phyloP scores from a whole-genome alignment of 1,140 invertebrate genomes.

The Megalonaias nervosa region DNA sequence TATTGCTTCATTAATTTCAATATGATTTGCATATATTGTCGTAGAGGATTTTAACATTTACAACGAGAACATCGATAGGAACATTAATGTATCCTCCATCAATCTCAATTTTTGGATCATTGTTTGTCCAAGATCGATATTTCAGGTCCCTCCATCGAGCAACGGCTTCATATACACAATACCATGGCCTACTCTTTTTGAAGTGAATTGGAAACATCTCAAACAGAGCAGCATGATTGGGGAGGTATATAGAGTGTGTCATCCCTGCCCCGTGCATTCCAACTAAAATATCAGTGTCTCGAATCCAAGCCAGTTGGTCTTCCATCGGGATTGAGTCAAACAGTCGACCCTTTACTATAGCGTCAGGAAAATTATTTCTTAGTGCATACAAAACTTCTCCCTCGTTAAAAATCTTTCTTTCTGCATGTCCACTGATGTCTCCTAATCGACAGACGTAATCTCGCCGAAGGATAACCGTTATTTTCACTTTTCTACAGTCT shows the following conservation, averaged over 20 bases:
- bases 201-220: constrained; percentile 81
- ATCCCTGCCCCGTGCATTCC: constrained; percentile 97
- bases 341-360: constrained; percentile 41
- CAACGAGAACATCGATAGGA: too few species aligned
- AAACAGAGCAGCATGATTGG: constrained; percentile 94
- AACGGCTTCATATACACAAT: constrained; percentile 40
- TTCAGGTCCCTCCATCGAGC: constrained; percentile 49
- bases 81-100: too few species aligned
- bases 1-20: too few species aligned
- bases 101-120: constrained; percentile 3
- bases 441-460: constrained; percentile 63
- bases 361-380: neutral
- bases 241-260: constrained; percentile 94
- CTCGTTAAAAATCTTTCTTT: constrained; percentile 58
- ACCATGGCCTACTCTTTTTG: constrained; percentile 34
- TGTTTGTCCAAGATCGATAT: constrained; percentile 53
- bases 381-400: constrained; percentile 44
- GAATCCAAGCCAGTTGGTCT: constrained; percentile 48
- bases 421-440: constrained; percentile 51
- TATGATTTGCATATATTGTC: too few species aligned
- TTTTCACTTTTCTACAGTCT: constrained; percentile 46
- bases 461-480: constrained; percentile 57
- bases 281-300: constrained; percentile 90
- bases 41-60: too few species aligned
- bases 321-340: constrained; percentile 50